phyloP scores from a whole-genome alignment of 1,140 invertebrate species.

The Aphidius gifuensis region DNA sequence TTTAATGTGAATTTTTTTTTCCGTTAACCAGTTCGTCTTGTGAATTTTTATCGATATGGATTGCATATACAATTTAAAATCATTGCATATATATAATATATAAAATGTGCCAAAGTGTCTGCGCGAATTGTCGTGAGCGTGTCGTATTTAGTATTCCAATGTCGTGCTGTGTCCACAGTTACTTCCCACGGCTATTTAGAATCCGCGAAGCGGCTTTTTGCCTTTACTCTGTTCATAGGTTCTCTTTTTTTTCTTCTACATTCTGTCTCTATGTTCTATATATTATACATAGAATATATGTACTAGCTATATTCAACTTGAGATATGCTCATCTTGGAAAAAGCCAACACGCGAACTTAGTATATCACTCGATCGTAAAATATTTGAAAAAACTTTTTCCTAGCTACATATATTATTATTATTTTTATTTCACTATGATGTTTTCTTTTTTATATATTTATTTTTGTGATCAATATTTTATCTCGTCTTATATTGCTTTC shows the following conservation, averaged over 20 bases:
- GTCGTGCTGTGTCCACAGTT: conserved; percentile 35
- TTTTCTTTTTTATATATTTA: too few relatives aligned
- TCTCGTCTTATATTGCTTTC: too few relatives aligned
- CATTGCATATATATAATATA: conserved; percentile 9
- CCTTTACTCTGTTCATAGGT: conserved; percentile 33
- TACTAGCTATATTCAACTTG: too few relatives aligned
- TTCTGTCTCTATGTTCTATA: too few relatives aligned
- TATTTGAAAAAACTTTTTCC: too few relatives aligned
- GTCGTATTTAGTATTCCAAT: conserved; percentile 45
- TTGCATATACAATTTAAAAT: background rate
- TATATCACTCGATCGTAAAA: too few relatives aligned
- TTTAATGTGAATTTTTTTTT: background rate
- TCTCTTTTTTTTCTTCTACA: background rate
- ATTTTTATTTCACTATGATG: too few relatives aligned
- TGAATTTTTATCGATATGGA: background rate
- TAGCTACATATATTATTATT: too few relatives aligned
- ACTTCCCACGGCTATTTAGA: conserved; percentile 54
- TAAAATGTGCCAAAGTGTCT: conserved; percentile 15
- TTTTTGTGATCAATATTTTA: too few relatives aligned
- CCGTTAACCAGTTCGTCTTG: background rate
- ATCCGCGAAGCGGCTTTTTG: conserved; percentile 39
- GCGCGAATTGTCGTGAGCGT: conserved; percentile 18
- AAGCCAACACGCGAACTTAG: too few relatives aligned
- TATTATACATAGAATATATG: too few relatives aligned
- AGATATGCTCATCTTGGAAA: too few relatives aligned